Percentiles rank a stretch among this genome's conserved stretches.
Evolutionary conservation across 1,140 invertebrate species (phyloP).

Genomic region (Chironomus tepperi): DNA sequence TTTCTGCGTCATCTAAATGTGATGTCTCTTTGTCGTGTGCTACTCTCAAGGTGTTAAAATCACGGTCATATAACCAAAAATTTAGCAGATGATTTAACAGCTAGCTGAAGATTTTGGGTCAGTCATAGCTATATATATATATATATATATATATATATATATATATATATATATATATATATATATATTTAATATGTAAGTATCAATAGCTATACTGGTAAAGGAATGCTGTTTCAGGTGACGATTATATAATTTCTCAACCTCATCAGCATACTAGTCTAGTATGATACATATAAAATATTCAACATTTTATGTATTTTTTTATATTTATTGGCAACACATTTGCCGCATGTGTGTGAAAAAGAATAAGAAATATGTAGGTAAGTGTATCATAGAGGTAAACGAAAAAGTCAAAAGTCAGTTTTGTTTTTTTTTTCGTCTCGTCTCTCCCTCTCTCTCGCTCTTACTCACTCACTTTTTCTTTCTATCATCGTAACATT

Average conservation of each 20-base stretch:
- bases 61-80: slow-evolving; percentile 12
- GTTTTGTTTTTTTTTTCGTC: not conserved
- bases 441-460: not conserved
- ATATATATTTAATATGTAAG: not conserved
- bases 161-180: not conserved
- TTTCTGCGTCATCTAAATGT: not conserved
- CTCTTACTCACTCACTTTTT: not conserved
- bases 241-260: not conserved
- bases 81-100: not conserved
- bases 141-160: not conserved
- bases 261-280: not conserved
- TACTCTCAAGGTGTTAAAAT: slow-evolving; percentile 7
- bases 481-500: not conserved
- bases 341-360: not conserved
- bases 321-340: not conserved
- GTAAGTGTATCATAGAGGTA: slow-evolving; percentile 9
- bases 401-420: slow-evolving; percentile 22
- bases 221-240: slow-evolving; percentile 18
- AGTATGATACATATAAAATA: not conserved
- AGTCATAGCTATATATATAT: not conserved
- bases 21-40: not conserved
- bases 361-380: not conserved
- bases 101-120: not conserved
- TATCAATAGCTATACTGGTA: not conserved
- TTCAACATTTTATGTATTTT: not conserved